phyloP scores from a whole-genome alignment of 2,113 vertebrate genomes.

The Pipa parva region DNA sequence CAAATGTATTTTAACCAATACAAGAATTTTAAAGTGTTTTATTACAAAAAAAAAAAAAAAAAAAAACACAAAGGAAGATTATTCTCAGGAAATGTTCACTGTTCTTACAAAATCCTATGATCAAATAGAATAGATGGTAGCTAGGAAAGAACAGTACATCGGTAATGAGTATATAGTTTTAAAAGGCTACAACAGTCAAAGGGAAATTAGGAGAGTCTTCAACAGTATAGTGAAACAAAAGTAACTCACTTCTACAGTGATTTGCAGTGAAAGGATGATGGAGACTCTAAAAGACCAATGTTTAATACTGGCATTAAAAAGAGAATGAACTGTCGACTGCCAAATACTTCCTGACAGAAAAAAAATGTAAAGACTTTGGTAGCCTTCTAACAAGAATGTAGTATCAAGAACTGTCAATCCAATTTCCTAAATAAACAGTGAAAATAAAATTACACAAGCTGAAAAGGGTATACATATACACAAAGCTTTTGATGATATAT shows the following conservation, averaged over 20 bases:
- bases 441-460: too few species aligned
- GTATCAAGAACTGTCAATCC: too few species aligned
- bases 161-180: constrained; percentile 8
- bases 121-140: constrained; percentile 3
- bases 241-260: neutral
- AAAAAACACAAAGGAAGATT: neutral
- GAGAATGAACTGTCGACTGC: too few species aligned
- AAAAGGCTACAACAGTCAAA: constrained; percentile 1
- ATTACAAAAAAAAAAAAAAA: constrained; percentile 8
- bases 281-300: neutral
- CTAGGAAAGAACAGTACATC: constrained; percentile 17
- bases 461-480: too few species aligned
- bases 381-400: too few species aligned
- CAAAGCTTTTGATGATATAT: too few species aligned
- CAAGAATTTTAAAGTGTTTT: constrained; percentile 13
- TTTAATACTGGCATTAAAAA: neutral
- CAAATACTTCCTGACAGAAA: too few species aligned
- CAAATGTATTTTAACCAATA: constrained; percentile 1
- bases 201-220: neutral
- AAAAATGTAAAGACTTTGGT: too few species aligned
- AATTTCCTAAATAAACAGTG: too few species aligned
- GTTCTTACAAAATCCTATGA: constrained; percentile 24
- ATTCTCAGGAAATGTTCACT: constrained; percentile 1
- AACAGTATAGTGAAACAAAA: neutral
- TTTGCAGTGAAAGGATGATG: neutral